These are phyloP conservation scores for Taenaris catops DNA, from an alignment of 2,888 invertebrate genomes.

Conservation along the genomic window DNA sequence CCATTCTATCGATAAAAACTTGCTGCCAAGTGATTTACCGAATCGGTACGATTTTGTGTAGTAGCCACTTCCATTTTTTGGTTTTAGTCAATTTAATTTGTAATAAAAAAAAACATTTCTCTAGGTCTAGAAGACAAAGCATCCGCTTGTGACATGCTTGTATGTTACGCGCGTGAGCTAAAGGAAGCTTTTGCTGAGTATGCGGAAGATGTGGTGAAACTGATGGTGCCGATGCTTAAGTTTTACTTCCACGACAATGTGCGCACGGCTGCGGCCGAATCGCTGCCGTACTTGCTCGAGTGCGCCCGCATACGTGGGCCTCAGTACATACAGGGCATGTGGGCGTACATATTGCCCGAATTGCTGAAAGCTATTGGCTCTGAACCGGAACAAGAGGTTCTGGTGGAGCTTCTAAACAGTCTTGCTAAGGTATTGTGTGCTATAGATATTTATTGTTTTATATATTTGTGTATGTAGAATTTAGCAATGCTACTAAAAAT, in stretches of 20 bases:
- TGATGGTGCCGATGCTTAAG: constrained; percentile 94
- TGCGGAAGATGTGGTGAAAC: constrained; percentile 85
- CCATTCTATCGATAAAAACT: too few relatives aligned
- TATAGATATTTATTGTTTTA: too few relatives aligned
- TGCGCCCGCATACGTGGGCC: constrained; percentile 91
- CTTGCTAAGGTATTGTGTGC: constrained; percentile 88
- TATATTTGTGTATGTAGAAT: too few relatives aligned
- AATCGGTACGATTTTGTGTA: too few relatives aligned
- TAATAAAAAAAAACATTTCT: too few relatives aligned
- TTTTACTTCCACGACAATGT: constrained; percentile 97
- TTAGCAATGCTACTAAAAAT: too few relatives aligned
- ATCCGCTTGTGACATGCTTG: constrained; percentile 97
- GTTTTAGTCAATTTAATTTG: too few relatives aligned
- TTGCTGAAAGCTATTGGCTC: constrained; percentile 92
- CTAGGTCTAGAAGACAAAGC: constrained; percentile 95
- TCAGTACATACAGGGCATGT: constrained; percentile 85
- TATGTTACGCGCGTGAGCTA: constrained; percentile 95
- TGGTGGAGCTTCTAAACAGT: constrained; percentile 89
- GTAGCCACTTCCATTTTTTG: too few relatives aligned
- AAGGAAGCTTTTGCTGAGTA: constrained; percentile 86
- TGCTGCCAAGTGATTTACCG: too few relatives aligned
- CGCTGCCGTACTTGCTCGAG: constrained; percentile 91
- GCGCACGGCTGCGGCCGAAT: constrained; percentile 95
- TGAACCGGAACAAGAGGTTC: constrained; percentile 94
- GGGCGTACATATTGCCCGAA: constrained; percentile 93